Evolutionary conservation across 2,113 vertebrate genomes (phyloP).

Genomic region (Pangasianodon gigas): DNA sequence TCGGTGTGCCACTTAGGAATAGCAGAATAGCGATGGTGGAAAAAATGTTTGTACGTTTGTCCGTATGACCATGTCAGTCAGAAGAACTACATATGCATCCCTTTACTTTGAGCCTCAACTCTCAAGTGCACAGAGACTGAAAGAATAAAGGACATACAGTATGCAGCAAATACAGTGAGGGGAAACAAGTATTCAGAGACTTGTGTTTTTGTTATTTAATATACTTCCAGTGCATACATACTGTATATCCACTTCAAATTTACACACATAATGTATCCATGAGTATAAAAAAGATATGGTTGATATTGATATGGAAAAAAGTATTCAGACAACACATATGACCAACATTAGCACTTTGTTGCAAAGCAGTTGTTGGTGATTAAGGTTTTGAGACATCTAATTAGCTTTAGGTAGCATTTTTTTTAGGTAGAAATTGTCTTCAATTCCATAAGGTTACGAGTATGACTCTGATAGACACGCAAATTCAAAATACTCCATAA

Average conservation of each 20-base stretch:
- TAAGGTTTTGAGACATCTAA: neutral
- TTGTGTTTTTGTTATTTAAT: neutral
- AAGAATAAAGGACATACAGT: neutral
- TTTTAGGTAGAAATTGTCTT: no score
- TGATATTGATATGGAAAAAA: neutral
- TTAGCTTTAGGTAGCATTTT: no score
- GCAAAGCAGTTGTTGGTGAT: neutral
- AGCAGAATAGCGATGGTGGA: neutral
- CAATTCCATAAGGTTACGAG: neutral
- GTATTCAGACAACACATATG: neutral
- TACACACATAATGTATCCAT: neutral
- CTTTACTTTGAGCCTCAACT: neutral
- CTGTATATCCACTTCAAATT: neutral
- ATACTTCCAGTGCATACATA: neutral
- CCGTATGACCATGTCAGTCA: conserved; percentile 5
- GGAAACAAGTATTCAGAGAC: neutral
- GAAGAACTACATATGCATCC: neutral
- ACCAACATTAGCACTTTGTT: neutral
- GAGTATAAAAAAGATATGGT: neutral
- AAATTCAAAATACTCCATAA: neutral
- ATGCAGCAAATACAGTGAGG: neutral
- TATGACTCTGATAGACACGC: no score
- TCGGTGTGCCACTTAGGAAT: neutral
- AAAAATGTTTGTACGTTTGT: neutral
- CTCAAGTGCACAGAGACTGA: neutral